Evolutionary conservation across 1,140 invertebrate genomes (phyloP), one percentile per base, ranked within the genome.

Genomic region (Anagrus nilaparvatae): DNA sequence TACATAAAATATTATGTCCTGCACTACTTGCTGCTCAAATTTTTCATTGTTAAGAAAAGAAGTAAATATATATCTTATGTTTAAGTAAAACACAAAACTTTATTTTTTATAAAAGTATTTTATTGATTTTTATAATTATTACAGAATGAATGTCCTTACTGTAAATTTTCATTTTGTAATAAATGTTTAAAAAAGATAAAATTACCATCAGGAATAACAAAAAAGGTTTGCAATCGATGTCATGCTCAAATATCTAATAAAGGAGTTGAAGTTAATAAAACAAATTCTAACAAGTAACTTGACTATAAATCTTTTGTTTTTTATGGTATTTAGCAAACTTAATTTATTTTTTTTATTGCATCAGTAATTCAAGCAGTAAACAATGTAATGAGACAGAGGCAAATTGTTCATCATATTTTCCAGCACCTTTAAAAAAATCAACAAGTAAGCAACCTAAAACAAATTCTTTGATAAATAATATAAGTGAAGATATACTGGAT

Each of bases 111-210:
- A 32, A 10, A 9, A 27, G 16, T 18, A 43, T 27, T 28, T n/a
- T 29, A 12, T 17, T 13, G 8, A 5, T 37, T 21, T 8, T 23
- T 18, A 32, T 25, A 38, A 6, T 27, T 45, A 47, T 12, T 21
- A 28, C 3, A 68, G 65, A 46, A 59, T 45, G 61, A 51, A 37
- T 69, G 66, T 48, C 60, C 64, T 12, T 57, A 46, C 14, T 69
- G 66, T 51, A 60, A 61, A 33, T 67, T 64, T 52, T 64, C 65
- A 9, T 60, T 50, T 42, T 69, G 66, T 36, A 56, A 38, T 23
- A 67, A 63, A 41, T 69, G 66, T 43, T 52, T 69, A n/a, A 65
- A 63, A 37, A 64, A 65, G 30, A 65, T 63, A 55, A 38, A 60
- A 23, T 33, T 69, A 27, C 49, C 61, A 17, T 46, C 59, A 44